Evolutionary conservation across 35 echinoderm and acorn worm genomes (phyloP).

Genomic region (Ptychodera flava): DNA sequence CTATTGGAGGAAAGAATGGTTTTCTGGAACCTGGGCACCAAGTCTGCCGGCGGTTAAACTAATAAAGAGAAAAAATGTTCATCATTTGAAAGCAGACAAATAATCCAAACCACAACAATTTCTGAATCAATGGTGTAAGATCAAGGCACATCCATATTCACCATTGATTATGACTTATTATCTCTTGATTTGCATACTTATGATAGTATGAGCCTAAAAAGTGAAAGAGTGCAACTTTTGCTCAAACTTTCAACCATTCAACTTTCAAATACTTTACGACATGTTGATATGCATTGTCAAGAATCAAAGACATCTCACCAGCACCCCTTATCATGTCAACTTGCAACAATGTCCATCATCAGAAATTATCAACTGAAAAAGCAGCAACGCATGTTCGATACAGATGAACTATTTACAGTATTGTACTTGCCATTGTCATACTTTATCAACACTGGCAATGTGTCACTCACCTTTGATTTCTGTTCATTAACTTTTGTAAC

Average conservation of each 20-base stretch:
- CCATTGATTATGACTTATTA: not conserved
- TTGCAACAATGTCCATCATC: no score
- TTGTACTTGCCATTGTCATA: no score
- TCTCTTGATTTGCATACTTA: not conserved
- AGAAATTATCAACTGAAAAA: no score
- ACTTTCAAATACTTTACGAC: no score
- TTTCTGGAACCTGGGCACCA: constrained; percentile 16
- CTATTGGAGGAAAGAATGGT: not conserved
- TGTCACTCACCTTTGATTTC: not conserved
- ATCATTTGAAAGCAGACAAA: not conserved
- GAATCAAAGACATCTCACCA: no score
- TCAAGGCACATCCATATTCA: not conserved
- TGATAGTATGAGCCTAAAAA: not conserved
- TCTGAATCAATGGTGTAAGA: not conserved
- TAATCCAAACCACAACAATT: not conserved
- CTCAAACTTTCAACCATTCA: not conserved
- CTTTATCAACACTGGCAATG: no score
- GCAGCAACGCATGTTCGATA: no score
- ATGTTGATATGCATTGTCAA: no score
- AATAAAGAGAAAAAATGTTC: not conserved
- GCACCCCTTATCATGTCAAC: no score
- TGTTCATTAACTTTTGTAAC: not conserved
- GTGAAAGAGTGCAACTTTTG: not conserved
- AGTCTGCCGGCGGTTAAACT: constrained; percentile 12
- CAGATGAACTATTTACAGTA: no score